Percentiles rank a stretch among this genome's conserved stretches.
phyloP scores from a whole-genome alignment of 2,888 invertebrate species.

The Drosophila infuscata region DNA sequence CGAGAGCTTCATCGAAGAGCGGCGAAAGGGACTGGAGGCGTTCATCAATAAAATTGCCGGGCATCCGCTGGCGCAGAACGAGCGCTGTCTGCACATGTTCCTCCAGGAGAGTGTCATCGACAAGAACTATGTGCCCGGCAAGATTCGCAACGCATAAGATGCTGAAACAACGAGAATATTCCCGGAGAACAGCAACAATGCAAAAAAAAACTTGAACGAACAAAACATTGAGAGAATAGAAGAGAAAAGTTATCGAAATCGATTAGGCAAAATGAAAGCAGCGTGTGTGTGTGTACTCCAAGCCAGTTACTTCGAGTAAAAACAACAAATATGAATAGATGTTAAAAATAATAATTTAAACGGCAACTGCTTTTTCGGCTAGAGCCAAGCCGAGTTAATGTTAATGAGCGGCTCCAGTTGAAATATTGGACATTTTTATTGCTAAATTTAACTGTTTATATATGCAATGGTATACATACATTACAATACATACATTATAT shows the following conservation, averaged over 20 bases:
- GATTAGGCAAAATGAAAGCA: constrained; percentile 64
- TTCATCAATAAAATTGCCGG: constrained; percentile 99
- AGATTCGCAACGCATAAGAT: constrained; percentile 97
- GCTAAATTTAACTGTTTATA: constrained; percentile 81
- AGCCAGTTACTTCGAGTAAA: constrained; percentile 51
- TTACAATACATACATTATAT: constrained; percentile 55
- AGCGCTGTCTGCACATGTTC: constrained; percentile 99
- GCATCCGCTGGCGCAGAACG: constrained; percentile 99
- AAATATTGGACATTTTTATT: constrained; percentile 72
- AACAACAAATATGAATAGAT: constrained; percentile 38
- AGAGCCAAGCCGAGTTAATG: constrained; percentile 72
- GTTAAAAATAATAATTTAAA: constrained; percentile 42
- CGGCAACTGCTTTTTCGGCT: constrained; percentile 66
- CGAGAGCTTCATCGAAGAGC: constrained; percentile 99
- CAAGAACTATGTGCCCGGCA: constrained; percentile 99
- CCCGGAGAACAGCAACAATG: constrained; percentile 38
- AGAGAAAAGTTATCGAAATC: constrained; percentile 58
- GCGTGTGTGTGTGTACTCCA: constrained; percentile 66
- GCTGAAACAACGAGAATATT: constrained; percentile 2
- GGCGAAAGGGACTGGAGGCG: constrained; percentile 98
- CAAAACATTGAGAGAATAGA: constrained; percentile 46
- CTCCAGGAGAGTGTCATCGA: constrained; percentile 98
- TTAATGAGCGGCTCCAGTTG: constrained; percentile 61
- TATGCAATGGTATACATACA: constrained; percentile 79
- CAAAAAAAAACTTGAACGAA: constrained; percentile 68